These are phyloP conservation scores for Palythoa heliodiscus DNA, from an alignment of 92 coral and sea anemone species.

Conservation along the genomic window DNA sequence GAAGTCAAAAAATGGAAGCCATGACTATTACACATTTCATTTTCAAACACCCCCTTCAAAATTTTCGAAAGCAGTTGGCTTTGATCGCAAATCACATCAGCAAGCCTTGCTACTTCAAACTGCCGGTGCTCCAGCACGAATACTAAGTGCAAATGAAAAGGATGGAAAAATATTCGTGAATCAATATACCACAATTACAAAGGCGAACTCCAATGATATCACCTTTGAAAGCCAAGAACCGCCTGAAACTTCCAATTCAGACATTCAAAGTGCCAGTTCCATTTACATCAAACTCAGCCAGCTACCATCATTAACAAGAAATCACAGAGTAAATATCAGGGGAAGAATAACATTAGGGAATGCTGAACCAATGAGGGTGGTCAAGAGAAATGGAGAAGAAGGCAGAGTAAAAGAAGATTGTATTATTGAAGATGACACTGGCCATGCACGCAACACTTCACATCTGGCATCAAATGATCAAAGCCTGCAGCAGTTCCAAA, in stretches of 20 bases:
- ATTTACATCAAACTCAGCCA: constrained; percentile 37
- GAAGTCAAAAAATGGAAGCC: constrained; percentile 48
- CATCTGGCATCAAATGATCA: constrained; percentile 56
- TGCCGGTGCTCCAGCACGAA: constrained; percentile 46
- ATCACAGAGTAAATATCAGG: constrained; percentile 53
- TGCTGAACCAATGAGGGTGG: constrained; percentile 45
- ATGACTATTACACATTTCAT: constrained; percentile 52
- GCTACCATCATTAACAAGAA: constrained; percentile 41
- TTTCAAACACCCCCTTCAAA: constrained; percentile 46
- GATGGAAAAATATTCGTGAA: constrained; percentile 32
- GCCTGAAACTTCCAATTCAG: constrained; percentile 22
- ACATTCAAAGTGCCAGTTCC: background rate
- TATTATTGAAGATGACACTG: constrained; percentile 61
- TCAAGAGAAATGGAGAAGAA: constrained; percentile 41
- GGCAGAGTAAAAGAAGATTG: constrained; percentile 55
- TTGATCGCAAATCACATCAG: constrained; percentile 51
- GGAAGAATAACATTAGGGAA: constrained; percentile 45
- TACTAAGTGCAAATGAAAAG: constrained; percentile 36
- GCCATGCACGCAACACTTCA: constrained; percentile 59
- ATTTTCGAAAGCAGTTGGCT: constrained; percentile 45
- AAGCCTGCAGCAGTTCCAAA: constrained; percentile 38
- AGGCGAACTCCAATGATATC: constrained; percentile 45
- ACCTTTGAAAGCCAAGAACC: constrained; percentile 27
- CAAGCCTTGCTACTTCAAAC: constrained; percentile 36
- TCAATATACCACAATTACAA: constrained; percentile 28